Evolutionary conservation across 2,113 vertebrate genomes (phyloP).

Genomic region (Saccopteryx bilineata): DNA sequence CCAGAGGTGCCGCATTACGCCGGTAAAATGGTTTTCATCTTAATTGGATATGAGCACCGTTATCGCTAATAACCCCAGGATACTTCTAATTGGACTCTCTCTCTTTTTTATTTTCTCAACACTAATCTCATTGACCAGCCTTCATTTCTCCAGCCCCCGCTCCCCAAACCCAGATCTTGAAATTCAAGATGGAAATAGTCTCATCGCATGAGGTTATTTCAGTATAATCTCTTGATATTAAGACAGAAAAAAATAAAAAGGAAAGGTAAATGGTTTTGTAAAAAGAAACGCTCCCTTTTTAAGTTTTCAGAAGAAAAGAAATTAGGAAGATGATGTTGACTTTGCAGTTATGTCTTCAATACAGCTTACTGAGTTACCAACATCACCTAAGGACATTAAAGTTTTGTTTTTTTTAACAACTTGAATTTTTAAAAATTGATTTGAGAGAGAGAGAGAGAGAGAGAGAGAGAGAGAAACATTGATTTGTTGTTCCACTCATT

Average conservation of each 20-base stretch:
- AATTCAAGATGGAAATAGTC: slow-evolving; percentile 57
- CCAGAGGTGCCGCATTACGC: slow-evolving; percentile 92
- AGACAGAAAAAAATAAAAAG: slow-evolving; percentile 78
- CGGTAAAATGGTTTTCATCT: slow-evolving; percentile 91
- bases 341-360: slow-evolving; percentile 77
- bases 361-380: slow-evolving; percentile 79
- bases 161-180: slow-evolving; percentile 62
- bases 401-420: no score
- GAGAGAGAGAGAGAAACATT: no score
- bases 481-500: no score
- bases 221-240: slow-evolving; percentile 52
- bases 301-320: slow-evolving; percentile 73
- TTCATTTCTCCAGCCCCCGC: slow-evolving; percentile 78
- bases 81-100: slow-evolving; percentile 91
- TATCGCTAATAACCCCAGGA: slow-evolving; percentile 92
- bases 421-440: no score
- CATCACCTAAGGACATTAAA: slow-evolving; percentile 84
- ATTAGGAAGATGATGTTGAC: slow-evolving; percentile 81
- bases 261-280: slow-evolving; percentile 73
- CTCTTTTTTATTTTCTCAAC: slow-evolving; percentile 81
- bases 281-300: not conserved
- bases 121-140: slow-evolving; percentile 85
- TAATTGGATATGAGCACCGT: slow-evolving; percentile 91
- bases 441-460: no score
- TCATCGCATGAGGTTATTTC: slow-evolving; percentile 51